A percentile compares a stretch with the other conserved stretches of the same genome.
These are phyloP conservation scores for Acinonyx jubatus DNA, from an alignment of 2,113 vertebrate genomes.

Conservation along the genomic window DNA sequence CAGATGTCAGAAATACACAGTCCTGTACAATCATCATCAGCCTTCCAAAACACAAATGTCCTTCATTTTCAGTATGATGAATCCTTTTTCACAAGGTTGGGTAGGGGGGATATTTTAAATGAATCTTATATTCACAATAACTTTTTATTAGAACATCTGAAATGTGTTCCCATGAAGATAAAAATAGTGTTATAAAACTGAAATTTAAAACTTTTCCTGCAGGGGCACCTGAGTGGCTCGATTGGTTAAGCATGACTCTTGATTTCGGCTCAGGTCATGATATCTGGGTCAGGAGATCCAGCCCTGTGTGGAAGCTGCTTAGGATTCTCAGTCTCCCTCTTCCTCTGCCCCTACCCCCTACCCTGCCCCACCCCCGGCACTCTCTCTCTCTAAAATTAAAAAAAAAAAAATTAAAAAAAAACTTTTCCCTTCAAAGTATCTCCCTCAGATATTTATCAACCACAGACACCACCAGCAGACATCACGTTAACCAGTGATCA, in stretches of 20 bases:
- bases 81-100: not conserved
- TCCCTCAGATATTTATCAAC: not conserved
- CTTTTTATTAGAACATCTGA: slow-evolving; percentile 14
- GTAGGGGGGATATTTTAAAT: not conserved
- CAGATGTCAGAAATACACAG: not conserved
- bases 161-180: not conserved
- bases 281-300: too few relatives aligned
- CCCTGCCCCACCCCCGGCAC: too few relatives aligned
- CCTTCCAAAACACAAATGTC: not conserved
- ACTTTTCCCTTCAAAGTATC: not conserved
- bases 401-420: not conserved
- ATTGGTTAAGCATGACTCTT: too few relatives aligned
- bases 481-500: not conserved
- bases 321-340: too few relatives aligned
- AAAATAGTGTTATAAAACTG: not conserved
- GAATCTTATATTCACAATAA: not conserved
- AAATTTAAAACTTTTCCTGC: not conserved
- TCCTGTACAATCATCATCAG: not conserved
- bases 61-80: not conserved
- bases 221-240: too few relatives aligned
- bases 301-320: too few relatives aligned
- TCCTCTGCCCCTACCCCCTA: too few relatives aligned
- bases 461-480: not conserved
- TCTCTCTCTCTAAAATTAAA: too few relatives aligned
- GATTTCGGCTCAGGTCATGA: too few relatives aligned